Evolutionary conservation across 2,113 vertebrate genomes (phyloP).

Genomic region (Perca schrenkii): DNA sequence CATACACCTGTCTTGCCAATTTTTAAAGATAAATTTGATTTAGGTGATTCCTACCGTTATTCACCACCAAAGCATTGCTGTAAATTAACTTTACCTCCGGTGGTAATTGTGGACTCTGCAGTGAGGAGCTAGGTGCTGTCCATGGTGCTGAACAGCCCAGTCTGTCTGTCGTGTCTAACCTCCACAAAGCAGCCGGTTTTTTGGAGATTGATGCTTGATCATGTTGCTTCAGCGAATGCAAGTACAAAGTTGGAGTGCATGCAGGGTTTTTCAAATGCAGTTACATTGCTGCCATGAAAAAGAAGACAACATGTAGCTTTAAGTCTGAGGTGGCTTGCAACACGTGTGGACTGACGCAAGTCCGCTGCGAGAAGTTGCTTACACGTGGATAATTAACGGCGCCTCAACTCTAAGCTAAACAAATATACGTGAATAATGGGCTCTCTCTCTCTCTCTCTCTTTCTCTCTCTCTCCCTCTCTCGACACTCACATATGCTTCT

Average conservation of each 20-base stretch:
- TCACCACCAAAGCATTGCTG: neutral
- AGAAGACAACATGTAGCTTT: neutral
- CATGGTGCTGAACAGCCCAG: neutral
- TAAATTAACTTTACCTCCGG: neutral
- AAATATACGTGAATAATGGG: neutral
- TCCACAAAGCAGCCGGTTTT: too few relatives aligned
- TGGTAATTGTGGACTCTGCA: neutral
- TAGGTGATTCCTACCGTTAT: neutral
- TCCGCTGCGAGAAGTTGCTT: constrained; percentile 49
- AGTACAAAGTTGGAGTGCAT: neutral
- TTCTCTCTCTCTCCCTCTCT: neutral
- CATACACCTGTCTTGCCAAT: neutral
- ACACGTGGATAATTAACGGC: constrained; percentile 17
- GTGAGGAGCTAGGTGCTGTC: constrained; percentile 13
- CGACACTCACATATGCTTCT: neutral
- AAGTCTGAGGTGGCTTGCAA: constrained; percentile 1
- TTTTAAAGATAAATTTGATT: neutral
- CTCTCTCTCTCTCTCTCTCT: neutral
- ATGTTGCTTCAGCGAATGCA: neutral
- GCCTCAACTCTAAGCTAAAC: neutral
- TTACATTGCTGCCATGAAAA: neutral
- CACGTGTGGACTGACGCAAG: constrained; percentile 44
- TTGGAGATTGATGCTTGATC: neutral
- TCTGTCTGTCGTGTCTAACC: neutral
- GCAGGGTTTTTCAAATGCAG: neutral